phyloP scores from a whole-genome alignment of 53 echinoderm and acorn worm species.

The Patiria pectinifera region DNA sequence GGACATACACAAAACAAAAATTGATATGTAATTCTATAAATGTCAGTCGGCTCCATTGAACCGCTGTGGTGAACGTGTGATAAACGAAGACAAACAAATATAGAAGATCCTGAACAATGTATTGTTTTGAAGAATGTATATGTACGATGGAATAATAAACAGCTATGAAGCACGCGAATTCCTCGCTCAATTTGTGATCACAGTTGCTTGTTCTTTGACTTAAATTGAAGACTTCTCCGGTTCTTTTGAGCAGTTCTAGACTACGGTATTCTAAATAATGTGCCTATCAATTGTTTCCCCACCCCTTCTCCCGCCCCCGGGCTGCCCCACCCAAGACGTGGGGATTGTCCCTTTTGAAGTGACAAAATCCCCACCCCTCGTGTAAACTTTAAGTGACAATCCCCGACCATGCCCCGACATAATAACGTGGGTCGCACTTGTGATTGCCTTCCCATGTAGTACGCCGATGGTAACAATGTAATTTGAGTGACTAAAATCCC shows the following conservation, averaged over 20 bases:
- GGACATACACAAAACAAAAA: conserved; percentile 11
- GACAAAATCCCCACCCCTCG: too few relatives aligned
- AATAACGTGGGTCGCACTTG: too few relatives aligned
- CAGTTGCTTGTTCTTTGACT: neutral
- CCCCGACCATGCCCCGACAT: too few relatives aligned
- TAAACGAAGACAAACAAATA: conserved; percentile 9
- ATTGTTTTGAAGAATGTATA: conserved; percentile 47
- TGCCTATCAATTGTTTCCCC: too few relatives aligned
- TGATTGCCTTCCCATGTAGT: too few relatives aligned
- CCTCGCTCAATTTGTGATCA: neutral
- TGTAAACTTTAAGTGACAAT: too few relatives aligned
- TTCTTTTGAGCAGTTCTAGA: neutral
- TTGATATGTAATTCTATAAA: conserved; percentile 26
- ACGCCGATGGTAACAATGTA: too few relatives aligned
- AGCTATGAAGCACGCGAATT: conserved; percentile 52
- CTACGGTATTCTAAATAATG: too few relatives aligned
- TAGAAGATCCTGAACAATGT: conserved; percentile 1
- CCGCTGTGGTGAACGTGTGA: conserved; percentile 44
- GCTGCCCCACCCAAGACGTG: too few relatives aligned
- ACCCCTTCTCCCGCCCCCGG: too few relatives aligned
- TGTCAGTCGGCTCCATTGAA: conserved; percentile 30
- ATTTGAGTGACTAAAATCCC: too few relatives aligned
- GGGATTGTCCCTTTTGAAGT: too few relatives aligned
- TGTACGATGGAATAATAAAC: conserved; percentile 57
- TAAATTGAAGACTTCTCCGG: neutral